Evolutionary conservation across 2,797 vertebrate genomes (phyloP).

Genomic region (Kryptolebias ocellatus): DNA sequence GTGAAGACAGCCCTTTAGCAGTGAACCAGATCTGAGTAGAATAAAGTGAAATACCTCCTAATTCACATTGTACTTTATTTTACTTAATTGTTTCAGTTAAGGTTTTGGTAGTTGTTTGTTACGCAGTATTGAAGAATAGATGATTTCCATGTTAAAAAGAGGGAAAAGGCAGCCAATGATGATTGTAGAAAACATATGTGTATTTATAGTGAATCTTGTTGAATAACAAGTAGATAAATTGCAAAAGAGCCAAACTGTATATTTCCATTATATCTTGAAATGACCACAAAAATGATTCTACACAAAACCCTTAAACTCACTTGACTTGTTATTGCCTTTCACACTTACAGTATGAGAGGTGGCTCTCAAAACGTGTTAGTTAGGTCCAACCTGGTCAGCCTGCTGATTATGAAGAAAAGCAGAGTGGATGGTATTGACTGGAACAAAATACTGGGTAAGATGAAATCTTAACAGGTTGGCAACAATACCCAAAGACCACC

Average conservation of each 20-base stretch:
- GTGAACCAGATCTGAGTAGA: constrained; percentile 21
- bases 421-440: neutral
- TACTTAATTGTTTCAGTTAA: neutral
- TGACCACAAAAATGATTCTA: neutral
- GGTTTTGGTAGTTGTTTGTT: constrained; percentile 4
- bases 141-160: constrained; percentile 6
- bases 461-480: neutral
- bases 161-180: too few relatives aligned
- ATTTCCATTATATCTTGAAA: neutral
- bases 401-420: constrained; percentile 3
- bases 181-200: too few relatives aligned
- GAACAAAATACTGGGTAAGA: neutral
- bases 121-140: neutral
- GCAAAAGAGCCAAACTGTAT: neutral
- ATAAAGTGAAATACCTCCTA: constrained; percentile 2
- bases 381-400: neutral
- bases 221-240: neutral
- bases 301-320: neutral
- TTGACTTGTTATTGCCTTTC: neutral
- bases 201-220: neutral
- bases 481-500: neutral
- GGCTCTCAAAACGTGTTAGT: neutral
- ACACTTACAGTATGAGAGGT: neutral
- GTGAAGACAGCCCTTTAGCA: constrained; percentile 15
- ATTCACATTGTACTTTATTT: neutral